Conservation (phyloP, 2,113 vertebrate species). For the Bambusicola thoracicus region DNA sequence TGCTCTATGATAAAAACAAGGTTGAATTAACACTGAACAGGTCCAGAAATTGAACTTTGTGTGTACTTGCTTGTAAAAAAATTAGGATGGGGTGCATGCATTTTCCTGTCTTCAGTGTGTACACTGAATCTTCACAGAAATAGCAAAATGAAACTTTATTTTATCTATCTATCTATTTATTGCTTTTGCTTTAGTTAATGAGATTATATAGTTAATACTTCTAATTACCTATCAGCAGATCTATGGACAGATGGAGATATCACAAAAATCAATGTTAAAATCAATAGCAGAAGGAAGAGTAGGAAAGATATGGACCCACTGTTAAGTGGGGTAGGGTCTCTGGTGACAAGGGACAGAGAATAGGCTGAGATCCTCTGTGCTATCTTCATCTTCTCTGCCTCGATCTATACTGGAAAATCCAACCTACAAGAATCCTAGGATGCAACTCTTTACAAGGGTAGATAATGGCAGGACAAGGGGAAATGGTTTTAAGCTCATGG, state of each 20-base stretch:
- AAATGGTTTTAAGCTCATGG: no score
- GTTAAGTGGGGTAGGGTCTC: neutral
- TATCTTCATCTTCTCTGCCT: neutral
- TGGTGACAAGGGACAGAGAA: no score
- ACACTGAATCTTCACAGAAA: neutral
- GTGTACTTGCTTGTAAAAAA: neutral
- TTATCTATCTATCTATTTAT: no score
- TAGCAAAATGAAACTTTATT: neutral
- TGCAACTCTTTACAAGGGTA: no score
- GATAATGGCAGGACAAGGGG: no score
- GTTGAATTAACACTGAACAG: neutral
- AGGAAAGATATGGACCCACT: no score
- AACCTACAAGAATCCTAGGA: neutral
- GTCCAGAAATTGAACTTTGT: neutral
- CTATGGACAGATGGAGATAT: accelerated
- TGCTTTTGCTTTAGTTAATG: neutral
- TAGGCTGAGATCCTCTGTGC: neutral
- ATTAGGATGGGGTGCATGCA: neutral
- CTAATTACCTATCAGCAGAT: neutral
- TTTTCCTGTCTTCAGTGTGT: neutral
- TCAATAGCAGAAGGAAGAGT: neutral
- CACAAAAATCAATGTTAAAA: neutral
- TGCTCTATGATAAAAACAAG: neutral
- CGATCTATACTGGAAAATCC: neutral
- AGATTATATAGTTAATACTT: neutral